phyloP scores from a whole-genome alignment of 2,113 vertebrate species.

The Solea senegalensis region DNA sequence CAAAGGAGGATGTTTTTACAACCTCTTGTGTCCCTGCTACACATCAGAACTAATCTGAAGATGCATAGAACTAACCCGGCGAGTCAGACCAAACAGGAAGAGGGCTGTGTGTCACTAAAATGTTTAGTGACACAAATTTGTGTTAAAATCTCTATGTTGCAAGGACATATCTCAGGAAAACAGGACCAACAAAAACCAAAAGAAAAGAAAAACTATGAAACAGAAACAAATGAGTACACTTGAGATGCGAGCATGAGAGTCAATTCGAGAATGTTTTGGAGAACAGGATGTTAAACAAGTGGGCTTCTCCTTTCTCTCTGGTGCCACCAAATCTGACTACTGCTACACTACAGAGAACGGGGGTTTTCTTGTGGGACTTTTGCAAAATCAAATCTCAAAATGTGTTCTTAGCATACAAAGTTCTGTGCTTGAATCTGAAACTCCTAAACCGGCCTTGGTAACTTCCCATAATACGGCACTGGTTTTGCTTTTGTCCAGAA shows the following conservation, averaged over 20 bases:
- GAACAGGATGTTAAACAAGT: conserved; percentile 53
- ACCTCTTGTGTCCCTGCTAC: conserved; percentile 50
- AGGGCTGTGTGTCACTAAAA: background rate
- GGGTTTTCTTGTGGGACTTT: conserved; percentile 36
- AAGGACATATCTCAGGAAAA: too few species aligned
- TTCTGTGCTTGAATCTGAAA: background rate
- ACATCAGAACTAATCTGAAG: conserved; percentile 57
- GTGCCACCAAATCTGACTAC: background rate
- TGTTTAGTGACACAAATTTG: too few species aligned
- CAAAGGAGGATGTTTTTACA: conserved; percentile 69
- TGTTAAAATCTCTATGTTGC: too few species aligned
- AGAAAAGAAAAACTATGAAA: too few species aligned
- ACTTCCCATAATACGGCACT: background rate
- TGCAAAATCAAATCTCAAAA: background rate
- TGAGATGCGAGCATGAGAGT: background rate
- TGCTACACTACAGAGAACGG: background rate
- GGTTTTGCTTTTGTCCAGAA: too few species aligned
- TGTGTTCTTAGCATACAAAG: background rate
- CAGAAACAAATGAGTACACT: background rate
- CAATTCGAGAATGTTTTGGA: conserved; percentile 7
- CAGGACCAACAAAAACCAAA: too few species aligned
- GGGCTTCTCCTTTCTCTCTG: conserved; percentile 12
- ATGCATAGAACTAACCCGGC: conserved; percentile 45
- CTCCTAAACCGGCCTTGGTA: background rate
- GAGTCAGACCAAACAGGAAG: conserved; percentile 56